A percentile compares a stretch with the other conserved stretches of the same genome.
Conservation (phyloP, 2,797 vertebrate species). For the Lepus oiostolus region DNA sequence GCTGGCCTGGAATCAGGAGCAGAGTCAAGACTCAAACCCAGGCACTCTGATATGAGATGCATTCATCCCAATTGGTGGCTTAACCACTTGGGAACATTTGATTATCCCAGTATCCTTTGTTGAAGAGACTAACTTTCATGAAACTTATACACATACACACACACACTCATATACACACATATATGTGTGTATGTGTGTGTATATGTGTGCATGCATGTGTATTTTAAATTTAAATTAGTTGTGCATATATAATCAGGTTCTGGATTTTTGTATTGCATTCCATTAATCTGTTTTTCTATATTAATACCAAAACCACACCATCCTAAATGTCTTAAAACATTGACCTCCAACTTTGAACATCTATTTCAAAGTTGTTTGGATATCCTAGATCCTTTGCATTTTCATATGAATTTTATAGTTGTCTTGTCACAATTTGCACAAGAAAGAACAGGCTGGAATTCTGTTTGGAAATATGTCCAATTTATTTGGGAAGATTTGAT, state of each 20-base stretch:
- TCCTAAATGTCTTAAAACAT: background rate
- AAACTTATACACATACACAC: too few species aligned
- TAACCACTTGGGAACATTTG: background rate
- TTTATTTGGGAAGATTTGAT: background rate
- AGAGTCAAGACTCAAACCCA: too few species aligned
- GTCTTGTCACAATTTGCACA: background rate
- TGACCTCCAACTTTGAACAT: background rate
- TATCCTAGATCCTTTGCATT: background rate
- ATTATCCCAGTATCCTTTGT: background rate
- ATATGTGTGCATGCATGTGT: background rate
- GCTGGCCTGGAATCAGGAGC: too few species aligned
- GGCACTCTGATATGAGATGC: too few species aligned
- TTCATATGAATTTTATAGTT: background rate
- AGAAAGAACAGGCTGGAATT: background rate
- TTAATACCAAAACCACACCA: background rate
- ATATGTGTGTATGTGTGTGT: too few species aligned
- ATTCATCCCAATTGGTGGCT: too few species aligned
- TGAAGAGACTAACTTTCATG: too few species aligned
- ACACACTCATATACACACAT: too few species aligned
- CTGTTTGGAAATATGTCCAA: background rate
- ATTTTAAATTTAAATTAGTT: background rate
- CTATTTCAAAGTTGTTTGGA: background rate
- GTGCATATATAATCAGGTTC: background rate
- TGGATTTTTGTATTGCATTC: background rate
- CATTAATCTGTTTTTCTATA: background rate